phyloP scores from a whole-genome alignment of 2,888 invertebrate genomes.

The Allolobophora icterica region DNA sequence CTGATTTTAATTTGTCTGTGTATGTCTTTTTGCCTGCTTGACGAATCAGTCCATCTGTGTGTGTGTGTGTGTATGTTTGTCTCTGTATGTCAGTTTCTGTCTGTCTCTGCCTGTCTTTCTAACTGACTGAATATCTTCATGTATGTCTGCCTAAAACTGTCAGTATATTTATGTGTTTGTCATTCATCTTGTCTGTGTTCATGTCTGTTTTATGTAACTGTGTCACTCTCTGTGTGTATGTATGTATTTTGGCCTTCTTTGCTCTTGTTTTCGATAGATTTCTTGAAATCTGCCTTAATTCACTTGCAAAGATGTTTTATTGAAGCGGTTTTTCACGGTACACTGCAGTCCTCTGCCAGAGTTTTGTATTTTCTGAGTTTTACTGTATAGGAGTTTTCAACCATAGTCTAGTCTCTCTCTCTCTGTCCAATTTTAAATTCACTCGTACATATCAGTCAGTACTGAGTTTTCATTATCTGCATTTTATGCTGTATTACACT shows the following conservation, averaged over 20 bases:
- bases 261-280: constrained; percentile 4
- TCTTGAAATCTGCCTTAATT: constrained; percentile 5
- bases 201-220: background rate
- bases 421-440: background rate
- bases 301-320: constrained; percentile 17
- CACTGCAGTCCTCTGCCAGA: background rate
- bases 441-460: background rate
- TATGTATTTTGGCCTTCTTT: background rate
- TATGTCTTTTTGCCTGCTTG: background rate
- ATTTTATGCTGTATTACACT: background rate
- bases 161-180: background rate
- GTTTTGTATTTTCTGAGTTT: constrained; percentile 14
- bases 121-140: background rate
- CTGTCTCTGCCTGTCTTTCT: background rate
- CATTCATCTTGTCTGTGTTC: background rate
- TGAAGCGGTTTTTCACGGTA: background rate
- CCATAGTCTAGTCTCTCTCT: background rate
- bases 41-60: background rate
- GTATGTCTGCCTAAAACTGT: background rate
- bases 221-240: background rate
- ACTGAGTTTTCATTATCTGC: background rate
- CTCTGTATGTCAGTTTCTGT: background rate
- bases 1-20: background rate
- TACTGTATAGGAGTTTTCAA: background rate
- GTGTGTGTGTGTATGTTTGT: background rate